These are phyloP conservation scores for Gadopsis bispinosus DNA, from an alignment of 2,797 vertebrate genomes.

Conservation along the genomic window DNA sequence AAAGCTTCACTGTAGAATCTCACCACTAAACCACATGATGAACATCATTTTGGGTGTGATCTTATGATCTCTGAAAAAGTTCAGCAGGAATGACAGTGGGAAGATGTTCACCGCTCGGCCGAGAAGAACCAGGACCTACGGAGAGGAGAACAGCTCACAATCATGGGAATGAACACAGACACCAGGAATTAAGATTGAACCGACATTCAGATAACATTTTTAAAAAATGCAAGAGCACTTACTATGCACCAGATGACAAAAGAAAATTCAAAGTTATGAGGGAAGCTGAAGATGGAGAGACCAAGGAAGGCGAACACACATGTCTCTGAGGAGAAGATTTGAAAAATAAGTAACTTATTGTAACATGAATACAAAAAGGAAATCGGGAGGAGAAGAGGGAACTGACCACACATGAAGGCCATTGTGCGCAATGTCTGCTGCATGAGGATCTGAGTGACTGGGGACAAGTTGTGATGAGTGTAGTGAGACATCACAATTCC, in stretches of 20 bases:
- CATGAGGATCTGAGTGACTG: conserved; percentile 98
- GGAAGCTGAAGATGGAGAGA: conserved; percentile 98
- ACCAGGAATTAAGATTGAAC: not conserved
- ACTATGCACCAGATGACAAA: conserved; percentile 99
- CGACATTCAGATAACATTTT: not conserved
- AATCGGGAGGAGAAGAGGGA: not conserved
- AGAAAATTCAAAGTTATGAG: conserved; percentile 98
- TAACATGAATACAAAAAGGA: not conserved
- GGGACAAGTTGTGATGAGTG: conserved; percentile 98
- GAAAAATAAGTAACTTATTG: not conserved
- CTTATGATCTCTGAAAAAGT: conserved; percentile 98
- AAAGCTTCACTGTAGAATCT: conserved; percentile 66
- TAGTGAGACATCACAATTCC: conserved; percentile 99
- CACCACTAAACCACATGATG: conserved; percentile 99
- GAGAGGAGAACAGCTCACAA: conserved; percentile 3
- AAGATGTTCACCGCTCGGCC: conserved; percentile 98
- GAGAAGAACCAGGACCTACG: conserved; percentile 93
- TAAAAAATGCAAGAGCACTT: conserved; percentile 75
- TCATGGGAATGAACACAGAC: not conserved
- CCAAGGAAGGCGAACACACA: conserved; percentile 99
- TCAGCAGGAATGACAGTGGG: conserved; percentile 95
- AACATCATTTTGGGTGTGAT: conserved; percentile 99
- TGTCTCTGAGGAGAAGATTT: conserved; percentile 86
- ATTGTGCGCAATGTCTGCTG: conserved; percentile 96
- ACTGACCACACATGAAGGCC: conserved; percentile 96